Base-by-base conservation (phyloP, 2,113 vertebrate genomes). In the Philantomba maxwellii region DNA sequence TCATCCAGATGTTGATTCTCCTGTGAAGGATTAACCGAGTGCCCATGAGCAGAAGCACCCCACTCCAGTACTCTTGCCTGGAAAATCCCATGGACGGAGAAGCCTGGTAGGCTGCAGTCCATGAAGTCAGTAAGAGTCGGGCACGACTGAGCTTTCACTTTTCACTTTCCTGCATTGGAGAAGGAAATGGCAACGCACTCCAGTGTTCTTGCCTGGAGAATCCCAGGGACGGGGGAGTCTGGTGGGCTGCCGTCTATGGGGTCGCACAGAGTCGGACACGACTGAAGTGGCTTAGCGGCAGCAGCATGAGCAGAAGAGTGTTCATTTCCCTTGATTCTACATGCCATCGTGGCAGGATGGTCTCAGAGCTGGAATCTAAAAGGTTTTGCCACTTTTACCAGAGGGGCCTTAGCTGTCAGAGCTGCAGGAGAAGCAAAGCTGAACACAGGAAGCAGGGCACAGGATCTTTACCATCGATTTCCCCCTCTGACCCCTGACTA, bases 331-430 rank as follows among this genome's bases (percentile, higher is more conserved):
- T 43, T 66, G 81, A 25, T 7, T 62, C 64, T 55, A 25, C 25
- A 25, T 0, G 15, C 43, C 36, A n/a, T 33, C 11, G 1, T 5
- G 0, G 10, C 51, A 60, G 12, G 45, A 17, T 4, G 13, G 17
- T 33, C 45, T 13, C 7, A 85, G 75, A 77, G 23, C 81, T 90
- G 17, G 10, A 53, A 62, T 55, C 64, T 47, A 36, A 89, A 86
- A 64, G 53, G 26, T 8, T 58, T 43, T 45, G 33, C 39, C 45
- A 33, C 33, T 73, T 91, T 11, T 51, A 14, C 66, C 30, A 87
- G 47, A 92, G 33, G 3, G 33, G 12, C 4, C 26, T 81, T 55
- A 12, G 23, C 13, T 12, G 1, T 30, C 21, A 33, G n/a, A 70
- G 82, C 19, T 30, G 25, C 28, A 58, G 39, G 93, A 17, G 17